Evolutionary conservation across 2,113 vertebrate genomes (phyloP), one percentile per base, ranked within the genome.

Genomic region (Nothocercus nigrocapillus): DNA sequence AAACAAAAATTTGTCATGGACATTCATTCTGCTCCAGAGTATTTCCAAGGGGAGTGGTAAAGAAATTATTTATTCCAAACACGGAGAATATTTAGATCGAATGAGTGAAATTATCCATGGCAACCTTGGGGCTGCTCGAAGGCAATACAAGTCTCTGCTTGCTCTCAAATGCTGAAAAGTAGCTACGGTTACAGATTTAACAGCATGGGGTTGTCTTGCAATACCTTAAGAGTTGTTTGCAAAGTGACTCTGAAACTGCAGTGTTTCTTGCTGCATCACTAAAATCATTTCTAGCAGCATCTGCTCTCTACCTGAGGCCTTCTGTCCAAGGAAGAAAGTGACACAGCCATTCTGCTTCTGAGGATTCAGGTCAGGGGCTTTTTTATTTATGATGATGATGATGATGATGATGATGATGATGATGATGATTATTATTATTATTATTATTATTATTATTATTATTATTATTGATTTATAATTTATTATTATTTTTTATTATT

Each of bases 61-160:
- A 82, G n/a, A 91, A 83, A 90, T 86, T 83, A 63, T 25, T 82
- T 4, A 80, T 90, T 91, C 69, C 67, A 84, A 94, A 84, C 61
- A 59, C 10, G 13, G 45, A 64, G n/a, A 53, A 4, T 67, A 67
- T 68, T 94, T 85, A 88, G 76, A 73, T 2, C 24, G 27, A 62
- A 54, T 69, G n/a, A 58, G 81, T 91, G 11, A 85, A 93, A 93
- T 94, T 85, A 77, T n/a, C 13, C 56, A 59, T 1, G 1, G 51
- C 88, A 94, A 91, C 69, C 74, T 86, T 89, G 64, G 56, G 10
- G 54, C 69, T 74, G 45, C n/a, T 77, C 47, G 53, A 85, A 75
- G 87, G 38, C 40, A 53, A 15, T 8, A 15, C 76, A 44, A 36
- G 36, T 68, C 70, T 72, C 66, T 3, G 2, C 67, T 36, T 62